These are phyloP conservation scores for Hydroisotoma schaefferi DNA, from an alignment of 2,888 invertebrate species.

Conservation along the genomic window DNA sequence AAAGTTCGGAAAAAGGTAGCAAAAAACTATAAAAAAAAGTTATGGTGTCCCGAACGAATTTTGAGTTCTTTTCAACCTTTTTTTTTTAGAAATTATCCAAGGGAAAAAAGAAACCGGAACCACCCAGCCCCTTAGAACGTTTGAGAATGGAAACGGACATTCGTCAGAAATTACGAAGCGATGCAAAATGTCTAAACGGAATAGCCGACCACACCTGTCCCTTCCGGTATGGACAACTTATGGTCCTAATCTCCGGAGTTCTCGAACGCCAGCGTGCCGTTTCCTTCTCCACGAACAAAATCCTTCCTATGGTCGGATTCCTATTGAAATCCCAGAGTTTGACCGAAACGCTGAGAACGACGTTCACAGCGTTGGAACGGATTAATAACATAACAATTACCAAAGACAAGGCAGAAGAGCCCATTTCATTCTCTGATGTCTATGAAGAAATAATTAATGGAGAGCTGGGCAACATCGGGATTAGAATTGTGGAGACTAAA, in stretches of 20 bases:
- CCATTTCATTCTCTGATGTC: slow-evolving; percentile 27
- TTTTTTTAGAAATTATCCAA: too few relatives aligned
- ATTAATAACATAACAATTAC: slow-evolving; percentile 36
- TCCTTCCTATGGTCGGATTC: slow-evolving; percentile 34
- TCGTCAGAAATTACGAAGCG: slow-evolving; percentile 24
- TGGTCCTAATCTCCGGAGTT: slow-evolving; percentile 25
- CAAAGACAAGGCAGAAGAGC: slow-evolving; percentile 20
- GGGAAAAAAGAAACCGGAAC: too few relatives aligned
- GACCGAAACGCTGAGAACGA: slow-evolving; percentile 28
- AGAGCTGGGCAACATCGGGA: slow-evolving; percentile 23
- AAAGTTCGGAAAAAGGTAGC: too few relatives aligned
- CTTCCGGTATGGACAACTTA: slow-evolving; percentile 32
- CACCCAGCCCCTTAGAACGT: slow-evolving; percentile 12
- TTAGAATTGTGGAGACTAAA: slow-evolving; percentile 29
- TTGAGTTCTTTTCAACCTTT: too few relatives aligned
- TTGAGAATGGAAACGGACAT: slow-evolving; percentile 29
- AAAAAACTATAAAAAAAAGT: too few relatives aligned
- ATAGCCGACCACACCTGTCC: slow-evolving; percentile 27
- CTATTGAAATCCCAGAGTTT: slow-evolving; percentile 33
- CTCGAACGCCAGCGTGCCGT: slow-evolving; percentile 26
- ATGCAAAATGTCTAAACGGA: slow-evolving; percentile 19
- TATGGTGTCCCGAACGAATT: too few relatives aligned
- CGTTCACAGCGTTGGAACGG: slow-evolving; percentile 30
- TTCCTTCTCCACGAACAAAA: slow-evolving; percentile 20
- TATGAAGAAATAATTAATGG: slow-evolving; percentile 35